A percentile compares a stretch with the other conserved stretches of the same genome.
phyloP scores from a whole-genome alignment of 2,888 invertebrate species.

The Platycheirus rosarum region DNA sequence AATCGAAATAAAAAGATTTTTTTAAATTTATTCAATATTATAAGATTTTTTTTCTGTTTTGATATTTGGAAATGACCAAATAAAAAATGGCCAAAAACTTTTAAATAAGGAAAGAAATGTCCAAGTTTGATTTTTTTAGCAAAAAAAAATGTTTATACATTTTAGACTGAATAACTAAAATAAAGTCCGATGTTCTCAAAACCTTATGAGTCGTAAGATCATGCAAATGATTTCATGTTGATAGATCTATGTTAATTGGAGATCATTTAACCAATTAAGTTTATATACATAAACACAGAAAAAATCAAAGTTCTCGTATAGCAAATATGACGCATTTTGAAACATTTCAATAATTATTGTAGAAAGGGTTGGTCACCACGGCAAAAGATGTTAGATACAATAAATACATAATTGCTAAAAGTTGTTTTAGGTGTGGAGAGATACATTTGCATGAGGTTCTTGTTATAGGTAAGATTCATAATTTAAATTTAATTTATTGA shows the following conservation, averaged over 20 bases:
- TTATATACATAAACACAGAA: not conserved
- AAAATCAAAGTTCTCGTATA: not conserved
- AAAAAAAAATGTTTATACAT: too few relatives aligned
- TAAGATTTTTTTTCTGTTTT: too few relatives aligned
- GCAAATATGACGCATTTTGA: conserved; percentile 19
- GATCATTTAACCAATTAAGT: conserved; percentile 18
- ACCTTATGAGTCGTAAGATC: not conserved
- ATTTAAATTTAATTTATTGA: not conserved
- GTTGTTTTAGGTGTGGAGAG: conserved; percentile 27
- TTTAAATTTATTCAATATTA: too few relatives aligned
- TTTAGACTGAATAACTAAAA: too few relatives aligned
- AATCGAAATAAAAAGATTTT: too few relatives aligned
- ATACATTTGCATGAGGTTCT: conserved; percentile 7
- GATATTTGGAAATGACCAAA: too few relatives aligned
- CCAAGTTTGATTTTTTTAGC: too few relatives aligned
- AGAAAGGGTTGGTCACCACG: conserved; percentile 15
- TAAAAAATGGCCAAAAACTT: too few relatives aligned
- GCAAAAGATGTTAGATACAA: not conserved
- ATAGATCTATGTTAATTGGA: conserved; percentile 19
- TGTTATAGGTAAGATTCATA: not conserved
- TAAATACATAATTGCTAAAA: conserved; percentile 25
- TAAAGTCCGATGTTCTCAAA: too few relatives aligned
- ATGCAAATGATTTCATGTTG: conserved; percentile 22
- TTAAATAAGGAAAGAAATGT: too few relatives aligned
- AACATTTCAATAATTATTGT: not conserved